phyloP scores from a whole-genome alignment of 2,888 invertebrate genomes.

The Melinaea marsaeus region DNA sequence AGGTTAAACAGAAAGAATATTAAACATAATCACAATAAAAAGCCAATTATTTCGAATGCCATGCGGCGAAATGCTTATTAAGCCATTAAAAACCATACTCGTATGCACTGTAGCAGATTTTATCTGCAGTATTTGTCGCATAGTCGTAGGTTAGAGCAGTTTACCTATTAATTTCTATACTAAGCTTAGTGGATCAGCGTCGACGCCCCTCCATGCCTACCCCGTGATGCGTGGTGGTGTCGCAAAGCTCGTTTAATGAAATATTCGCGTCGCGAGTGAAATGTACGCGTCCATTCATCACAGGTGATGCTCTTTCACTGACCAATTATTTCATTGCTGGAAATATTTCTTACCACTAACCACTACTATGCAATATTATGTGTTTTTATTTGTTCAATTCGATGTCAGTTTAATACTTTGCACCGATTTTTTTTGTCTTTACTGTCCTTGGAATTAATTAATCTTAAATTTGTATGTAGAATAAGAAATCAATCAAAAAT shows the following conservation, averaged over 20 bases:
- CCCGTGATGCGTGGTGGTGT: slow-evolving; percentile 70
- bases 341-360: slow-evolving; percentile 11
- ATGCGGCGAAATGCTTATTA: neutral
- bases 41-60: neutral
- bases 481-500: no score
- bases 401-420: no score
- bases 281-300: slow-evolving; percentile 68
- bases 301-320: slow-evolving; percentile 55
- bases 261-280: slow-evolving; percentile 67
- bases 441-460: no score
- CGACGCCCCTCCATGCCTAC: slow-evolving; percentile 59
- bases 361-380: neutral
- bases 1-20: neutral
- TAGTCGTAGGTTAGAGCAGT: slow-evolving; percentile 47
- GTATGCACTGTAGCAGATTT: slow-evolving; percentile 15
- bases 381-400: neutral
- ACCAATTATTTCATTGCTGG: slow-evolving; percentile 38
- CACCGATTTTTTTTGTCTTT: no score
- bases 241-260: slow-evolving; percentile 68
- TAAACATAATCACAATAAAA: neutral
- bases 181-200: slow-evolving; percentile 71
- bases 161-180: slow-evolving; percentile 67
- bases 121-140: slow-evolving; percentile 40
- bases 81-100: neutral
- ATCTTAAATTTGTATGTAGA: no score